A percentile compares a stretch with the other conserved stretches of the same genome.
These are phyloP conservation scores for Podocnemis expansa DNA, from an alignment of 2,113 vertebrate genomes.

Conservation along the genomic window DNA sequence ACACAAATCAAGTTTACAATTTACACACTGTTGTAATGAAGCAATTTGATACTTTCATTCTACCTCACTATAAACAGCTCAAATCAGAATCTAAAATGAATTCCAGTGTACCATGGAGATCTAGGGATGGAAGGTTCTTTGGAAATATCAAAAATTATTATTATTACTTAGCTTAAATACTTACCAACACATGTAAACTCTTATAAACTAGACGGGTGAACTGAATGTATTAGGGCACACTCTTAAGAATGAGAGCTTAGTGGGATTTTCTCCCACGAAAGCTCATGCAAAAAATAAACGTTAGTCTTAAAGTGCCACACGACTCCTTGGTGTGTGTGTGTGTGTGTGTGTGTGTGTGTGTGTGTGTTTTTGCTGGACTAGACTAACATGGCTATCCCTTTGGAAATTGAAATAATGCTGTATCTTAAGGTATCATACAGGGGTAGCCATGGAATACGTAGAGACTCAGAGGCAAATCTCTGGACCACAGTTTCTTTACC, in stretches of 20 bases:
- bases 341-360: too few relatives aligned
- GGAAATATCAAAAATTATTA: background rate
- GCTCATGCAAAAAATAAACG: too few relatives aligned
- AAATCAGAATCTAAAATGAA: background rate
- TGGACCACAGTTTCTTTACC: background rate
- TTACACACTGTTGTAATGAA: background rate
- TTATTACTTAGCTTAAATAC: background rate
- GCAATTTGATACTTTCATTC: background rate
- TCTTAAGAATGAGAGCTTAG: accelerated
- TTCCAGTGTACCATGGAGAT: background rate
- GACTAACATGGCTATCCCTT: too few relatives aligned
- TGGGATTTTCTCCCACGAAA: too few relatives aligned
- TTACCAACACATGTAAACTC: background rate
- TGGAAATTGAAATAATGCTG: background rate
- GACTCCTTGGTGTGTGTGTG: too few relatives aligned
- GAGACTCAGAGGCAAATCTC: background rate
- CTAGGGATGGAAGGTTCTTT: background rate
- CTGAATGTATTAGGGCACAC: accelerated
- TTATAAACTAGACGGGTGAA: background rate
- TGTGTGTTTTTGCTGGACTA: too few relatives aligned
- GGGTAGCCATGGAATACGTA: background rate
- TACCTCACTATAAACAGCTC: background rate
- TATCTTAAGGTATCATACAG: background rate
- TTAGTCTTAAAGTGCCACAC: too few relatives aligned
- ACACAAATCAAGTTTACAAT: background rate